Evolutionary conservation across 2,888 invertebrate genomes (phyloP), one percentile per base, ranked within the genome.

Genomic region (Eupelmus urozonus): DNA sequence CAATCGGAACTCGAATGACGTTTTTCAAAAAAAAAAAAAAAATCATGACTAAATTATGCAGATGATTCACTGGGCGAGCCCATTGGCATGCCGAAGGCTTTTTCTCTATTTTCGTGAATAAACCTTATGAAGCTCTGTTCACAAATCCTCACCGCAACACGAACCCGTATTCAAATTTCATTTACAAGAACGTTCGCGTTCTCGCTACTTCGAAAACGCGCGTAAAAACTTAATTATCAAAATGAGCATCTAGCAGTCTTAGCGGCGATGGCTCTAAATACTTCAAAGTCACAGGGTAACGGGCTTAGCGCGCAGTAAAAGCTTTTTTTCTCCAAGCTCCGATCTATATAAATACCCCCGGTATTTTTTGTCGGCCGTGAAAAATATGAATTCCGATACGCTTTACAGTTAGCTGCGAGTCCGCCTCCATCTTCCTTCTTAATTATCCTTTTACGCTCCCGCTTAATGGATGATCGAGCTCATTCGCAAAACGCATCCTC

Each of bases 371-470:
- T 34, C 9, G 3, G 9, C 9, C 3, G 9, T 34, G 9, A 70
- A 63, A 76, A 70, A 23, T 57, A n/a, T 16, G 25, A 29, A 69
- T 76, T 62, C 69, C 42, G 29, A 67, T 11, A 23, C 63, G 34
- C 1, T 7, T 23, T 76, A 76, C 76, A 70, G 76, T 76, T 70
- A 76, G n/a, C 25, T 3, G 2, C 60, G 3, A 13, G 29, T 9
- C 59, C 16, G 27, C 16, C 7, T 42, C 20, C 25, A 49, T 45
- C 59, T 70, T 66, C 3, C 7, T 25, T 70, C 27, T 62, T 65
- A 70, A 70, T 70, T 70, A 65, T 57, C 25, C 18, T 70, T 66
- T 70, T 49, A 57, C 27, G 76, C 65, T 63, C 70, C n/a, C 49
- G 65, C 11, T 62, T 55, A 62, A 69, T 45, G 69, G 57, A 29